Evolutionary conservation across 1,140 invertebrate genomes (phyloP).

Genomic region (Nebria ingens): DNA sequence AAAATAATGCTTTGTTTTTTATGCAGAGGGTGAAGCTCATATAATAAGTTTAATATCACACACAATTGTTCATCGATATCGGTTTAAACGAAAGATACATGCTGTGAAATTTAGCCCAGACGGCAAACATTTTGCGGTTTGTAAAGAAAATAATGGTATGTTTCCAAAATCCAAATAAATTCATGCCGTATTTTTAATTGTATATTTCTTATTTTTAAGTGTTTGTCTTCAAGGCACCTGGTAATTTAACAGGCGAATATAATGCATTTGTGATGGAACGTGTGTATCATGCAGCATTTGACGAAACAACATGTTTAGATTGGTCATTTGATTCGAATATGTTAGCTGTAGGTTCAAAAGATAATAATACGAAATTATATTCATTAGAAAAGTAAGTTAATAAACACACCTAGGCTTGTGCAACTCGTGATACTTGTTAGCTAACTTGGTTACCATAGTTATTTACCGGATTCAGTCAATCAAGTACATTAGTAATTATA

Average conservation of each 20-base stretch:
- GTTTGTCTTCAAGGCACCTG: conserved; percentile 79
- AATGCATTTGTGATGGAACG: conserved; percentile 81
- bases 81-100: conserved; percentile 66
- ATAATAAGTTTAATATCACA: conserved; percentile 81
- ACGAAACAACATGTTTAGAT: conserved; percentile 74
- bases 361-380: conserved; percentile 74
- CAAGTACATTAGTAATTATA: neutral
- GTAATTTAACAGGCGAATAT: conserved; percentile 64
- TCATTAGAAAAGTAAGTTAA: conserved; percentile 52
- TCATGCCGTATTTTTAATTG: too few relatives aligned
- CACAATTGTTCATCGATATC: conserved; percentile 71
- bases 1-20: conserved; percentile 29
- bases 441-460: neutral
- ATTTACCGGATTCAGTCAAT: neutral
- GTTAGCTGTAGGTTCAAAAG: conserved; percentile 75
- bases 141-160: conserved; percentile 68
- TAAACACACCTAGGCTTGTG: neutral
- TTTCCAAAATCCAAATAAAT: conserved; percentile 13
- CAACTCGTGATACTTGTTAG: too few relatives aligned
- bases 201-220: conserved; percentile 41
- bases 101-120: conserved; percentile 87
- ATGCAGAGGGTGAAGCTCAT: conserved; percentile 72
- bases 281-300: conserved; percentile 67
- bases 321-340: conserved; percentile 89
- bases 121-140: conserved; percentile 84